These are phyloP conservation scores for Axis porcinus DNA, from an alignment of 2,113 vertebrate species.

Conservation along the genomic window DNA sequence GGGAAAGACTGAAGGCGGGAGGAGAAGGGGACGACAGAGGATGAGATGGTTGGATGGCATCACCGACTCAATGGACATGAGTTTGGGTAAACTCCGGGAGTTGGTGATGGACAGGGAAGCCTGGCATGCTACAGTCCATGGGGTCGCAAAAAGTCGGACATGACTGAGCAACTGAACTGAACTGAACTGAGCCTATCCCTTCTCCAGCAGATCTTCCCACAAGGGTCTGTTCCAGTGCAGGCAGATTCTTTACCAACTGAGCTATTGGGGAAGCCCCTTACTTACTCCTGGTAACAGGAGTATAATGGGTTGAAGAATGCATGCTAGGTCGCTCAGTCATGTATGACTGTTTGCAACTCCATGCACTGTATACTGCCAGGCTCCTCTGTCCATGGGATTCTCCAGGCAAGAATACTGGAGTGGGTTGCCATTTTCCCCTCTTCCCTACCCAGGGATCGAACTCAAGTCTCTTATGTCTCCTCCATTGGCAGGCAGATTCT, in stretches of 20 bases:
- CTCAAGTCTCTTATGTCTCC: neutral
- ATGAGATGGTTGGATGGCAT: neutral
- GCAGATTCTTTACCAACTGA: neutral
- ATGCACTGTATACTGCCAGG: neutral
- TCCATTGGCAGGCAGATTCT: neutral
- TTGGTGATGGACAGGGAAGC: neutral
- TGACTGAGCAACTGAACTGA: accelerated
- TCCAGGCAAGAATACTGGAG: neutral
- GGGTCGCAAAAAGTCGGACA: accelerated
- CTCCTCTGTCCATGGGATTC: neutral
- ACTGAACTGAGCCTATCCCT: neutral
- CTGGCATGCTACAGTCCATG: accelerated
- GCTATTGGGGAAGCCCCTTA: neutral
- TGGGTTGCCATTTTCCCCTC: neutral
- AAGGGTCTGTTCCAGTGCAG: neutral
- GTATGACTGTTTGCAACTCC: neutral
- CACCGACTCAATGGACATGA: accelerated
- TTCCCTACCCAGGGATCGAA: neutral
- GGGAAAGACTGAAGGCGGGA: accelerated
- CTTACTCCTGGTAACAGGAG: neutral
- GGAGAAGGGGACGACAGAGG: neutral
- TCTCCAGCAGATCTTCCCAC: accelerated
- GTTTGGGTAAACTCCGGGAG: accelerated
- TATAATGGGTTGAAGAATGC: accelerated
- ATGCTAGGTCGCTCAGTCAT: neutral